Conservation (phyloP, 2,888 invertebrate species). For the Scaptomyza polygonia region DNA sequence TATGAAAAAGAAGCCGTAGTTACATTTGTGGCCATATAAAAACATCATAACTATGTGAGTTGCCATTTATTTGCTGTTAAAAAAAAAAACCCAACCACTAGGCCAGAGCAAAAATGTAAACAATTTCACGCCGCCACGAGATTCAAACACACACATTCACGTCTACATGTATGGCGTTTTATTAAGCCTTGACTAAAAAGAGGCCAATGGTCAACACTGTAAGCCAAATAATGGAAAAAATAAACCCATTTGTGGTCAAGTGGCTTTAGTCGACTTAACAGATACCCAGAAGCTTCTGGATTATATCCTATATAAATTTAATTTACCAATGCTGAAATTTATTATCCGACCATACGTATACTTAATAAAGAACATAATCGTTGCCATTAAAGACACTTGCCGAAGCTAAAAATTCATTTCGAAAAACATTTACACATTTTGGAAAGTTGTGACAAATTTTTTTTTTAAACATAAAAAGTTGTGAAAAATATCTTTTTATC, state of each 20-base stretch:
- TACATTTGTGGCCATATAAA: conserved; percentile 64
- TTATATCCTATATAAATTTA: neutral
- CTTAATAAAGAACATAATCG: neutral
- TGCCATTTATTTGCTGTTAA: conserved; percentile 65
- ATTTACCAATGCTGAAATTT: neutral
- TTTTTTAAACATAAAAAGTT: too few species aligned
- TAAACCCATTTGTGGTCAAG: conserved; percentile 1
- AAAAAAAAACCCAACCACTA: conserved; percentile 42
- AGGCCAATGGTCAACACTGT: conserved; percentile 64
- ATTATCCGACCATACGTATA: neutral
- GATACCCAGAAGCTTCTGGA: neutral
- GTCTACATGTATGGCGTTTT: conserved; percentile 60
- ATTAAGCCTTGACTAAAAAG: conserved; percentile 68
- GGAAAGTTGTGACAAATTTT: too few species aligned
- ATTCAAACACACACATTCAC: conserved; percentile 14
- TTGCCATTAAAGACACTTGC: neutral
- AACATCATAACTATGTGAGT: conserved; percentile 63
- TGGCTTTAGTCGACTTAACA: conserved; percentile 5
- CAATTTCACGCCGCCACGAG: conserved; percentile 63
- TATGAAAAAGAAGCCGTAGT: neutral
- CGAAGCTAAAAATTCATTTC: too few species aligned
- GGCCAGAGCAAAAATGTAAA: conserved; percentile 70
- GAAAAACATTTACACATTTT: too few species aligned
- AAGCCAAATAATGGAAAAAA: conserved; percentile 17
- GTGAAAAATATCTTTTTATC: too few species aligned